Evolutionary conservation across 2,888 invertebrate species (phyloP).

Genomic region (Dusona sp.): DNA sequence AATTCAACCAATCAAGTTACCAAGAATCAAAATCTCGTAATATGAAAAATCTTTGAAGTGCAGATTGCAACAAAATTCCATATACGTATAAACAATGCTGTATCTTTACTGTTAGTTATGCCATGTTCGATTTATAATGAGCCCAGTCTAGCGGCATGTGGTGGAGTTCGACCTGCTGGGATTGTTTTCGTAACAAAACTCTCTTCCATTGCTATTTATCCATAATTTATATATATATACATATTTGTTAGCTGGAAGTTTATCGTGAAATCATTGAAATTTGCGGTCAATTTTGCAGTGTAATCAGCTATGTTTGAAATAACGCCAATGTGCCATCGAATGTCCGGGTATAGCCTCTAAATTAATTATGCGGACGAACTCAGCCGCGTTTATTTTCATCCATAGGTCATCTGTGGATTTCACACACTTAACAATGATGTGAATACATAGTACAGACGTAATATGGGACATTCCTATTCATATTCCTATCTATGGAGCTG

Average conservation of each 20-base stretch:
- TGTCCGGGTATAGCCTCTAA: constrained; percentile 72
- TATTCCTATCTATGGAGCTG: not conserved
- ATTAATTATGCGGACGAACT: constrained; percentile 82
- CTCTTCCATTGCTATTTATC: not conserved
- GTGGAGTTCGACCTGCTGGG: not conserved
- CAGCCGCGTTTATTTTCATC: constrained; percentile 79
- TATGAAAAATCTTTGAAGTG: not conserved
- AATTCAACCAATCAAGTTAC: not conserved
- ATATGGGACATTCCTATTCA: not conserved
- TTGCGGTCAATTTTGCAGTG: constrained; percentile 82
- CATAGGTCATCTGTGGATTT: constrained; percentile 49
- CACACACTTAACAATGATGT: not conserved
- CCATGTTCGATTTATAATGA: not conserved
- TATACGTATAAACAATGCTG: not conserved
- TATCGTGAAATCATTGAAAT: constrained; percentile 83
- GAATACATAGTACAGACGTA: not conserved
- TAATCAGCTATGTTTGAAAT: constrained; percentile 82
- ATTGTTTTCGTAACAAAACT: not conserved
- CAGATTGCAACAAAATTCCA: not conserved
- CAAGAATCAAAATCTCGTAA: not conserved
- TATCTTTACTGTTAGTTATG: not conserved
- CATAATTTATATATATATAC: not conserved
- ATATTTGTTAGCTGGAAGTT: constrained; percentile 57
- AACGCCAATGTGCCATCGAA: constrained; percentile 76
- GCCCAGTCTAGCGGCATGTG: not conserved